Conservation (phyloP, 1,140 invertebrate genomes). For the Bombus pyrosoma region DNA sequence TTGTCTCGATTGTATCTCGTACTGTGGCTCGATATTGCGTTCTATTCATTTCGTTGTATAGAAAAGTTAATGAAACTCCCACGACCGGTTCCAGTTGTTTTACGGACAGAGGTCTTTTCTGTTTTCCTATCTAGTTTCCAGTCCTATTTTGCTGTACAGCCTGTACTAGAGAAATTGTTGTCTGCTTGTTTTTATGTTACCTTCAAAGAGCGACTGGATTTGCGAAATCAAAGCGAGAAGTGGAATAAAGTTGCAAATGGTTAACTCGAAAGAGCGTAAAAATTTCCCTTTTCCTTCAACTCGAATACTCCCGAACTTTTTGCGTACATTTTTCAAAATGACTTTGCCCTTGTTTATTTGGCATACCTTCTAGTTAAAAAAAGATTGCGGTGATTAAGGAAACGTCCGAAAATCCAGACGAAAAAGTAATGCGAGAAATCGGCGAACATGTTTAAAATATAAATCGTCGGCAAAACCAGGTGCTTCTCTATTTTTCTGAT, state of each 20-base stretch:
- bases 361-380: not conserved
- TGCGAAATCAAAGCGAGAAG: not conserved
- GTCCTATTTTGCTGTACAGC: not conserved
- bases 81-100: not conserved
- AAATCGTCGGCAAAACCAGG: not conserved
- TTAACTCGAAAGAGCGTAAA: too few species aligned
- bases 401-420: not conserved
- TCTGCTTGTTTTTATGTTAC: not conserved
- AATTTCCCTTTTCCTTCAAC: too few species aligned
- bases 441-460: not conserved
- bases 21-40: not conserved
- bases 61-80: not conserved
- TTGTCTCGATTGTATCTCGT: not conserved
- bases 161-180: not conserved
- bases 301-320: too few species aligned
- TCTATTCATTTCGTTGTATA: not conserved
- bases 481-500: not conserved
- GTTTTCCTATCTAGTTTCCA: not conserved
- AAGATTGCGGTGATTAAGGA: not conserved
- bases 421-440: not conserved
- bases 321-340: too few species aligned
- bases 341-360: too few species aligned
- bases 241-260: too few species aligned
- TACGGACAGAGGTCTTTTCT: not conserved
- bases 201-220: not conserved